Evolutionary conservation across 1,140 invertebrate genomes (phyloP).

Genomic region (Magallana gigas): DNA sequence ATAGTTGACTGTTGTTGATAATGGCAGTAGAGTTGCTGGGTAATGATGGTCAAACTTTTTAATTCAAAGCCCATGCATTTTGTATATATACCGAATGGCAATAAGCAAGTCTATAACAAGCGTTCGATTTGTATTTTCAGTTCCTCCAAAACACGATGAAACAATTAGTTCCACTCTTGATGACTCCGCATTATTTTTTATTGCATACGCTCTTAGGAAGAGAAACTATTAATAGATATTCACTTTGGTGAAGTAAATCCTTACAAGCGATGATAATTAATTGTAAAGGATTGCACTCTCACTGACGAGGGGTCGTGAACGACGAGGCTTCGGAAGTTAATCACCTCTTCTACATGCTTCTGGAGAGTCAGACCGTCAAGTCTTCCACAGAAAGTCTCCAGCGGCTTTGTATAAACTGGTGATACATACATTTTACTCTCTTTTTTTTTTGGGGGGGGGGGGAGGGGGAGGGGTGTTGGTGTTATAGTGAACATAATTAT

Average conservation of each 20-base stretch:
- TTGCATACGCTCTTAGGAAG: conserved; percentile 4
- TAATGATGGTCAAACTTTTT: too few relatives aligned
- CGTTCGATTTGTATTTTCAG: too few relatives aligned
- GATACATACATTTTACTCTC: conserved; percentile 3
- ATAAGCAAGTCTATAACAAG: too few relatives aligned
- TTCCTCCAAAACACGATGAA: conserved; percentile 1
- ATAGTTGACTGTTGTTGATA: too few relatives aligned
- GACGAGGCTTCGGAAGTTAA: not conserved
- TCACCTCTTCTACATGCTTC: conserved; percentile 21
- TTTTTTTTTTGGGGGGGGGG: not conserved
- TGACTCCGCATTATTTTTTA: conserved; percentile 15
- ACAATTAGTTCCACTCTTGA: conserved; percentile 12
- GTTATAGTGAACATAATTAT: too few relatives aligned
- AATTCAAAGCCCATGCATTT: too few relatives aligned
- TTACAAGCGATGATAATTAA: conserved; percentile 35
- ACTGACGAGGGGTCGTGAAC: not conserved
- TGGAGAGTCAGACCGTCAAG: not conserved
- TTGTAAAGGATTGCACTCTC: conserved; percentile 6
- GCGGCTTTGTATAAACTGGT: not conserved
- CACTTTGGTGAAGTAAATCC: conserved; percentile 15
- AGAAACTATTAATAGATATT: conserved; percentile 17
- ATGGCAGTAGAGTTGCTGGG: too few relatives aligned
- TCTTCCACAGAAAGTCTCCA: not conserved
- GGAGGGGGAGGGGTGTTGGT: too few relatives aligned
- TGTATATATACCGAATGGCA: too few relatives aligned